Evolutionary conservation across 1,140 invertebrate genomes (phyloP).

Genomic region (Neodiprion fabricii): DNA sequence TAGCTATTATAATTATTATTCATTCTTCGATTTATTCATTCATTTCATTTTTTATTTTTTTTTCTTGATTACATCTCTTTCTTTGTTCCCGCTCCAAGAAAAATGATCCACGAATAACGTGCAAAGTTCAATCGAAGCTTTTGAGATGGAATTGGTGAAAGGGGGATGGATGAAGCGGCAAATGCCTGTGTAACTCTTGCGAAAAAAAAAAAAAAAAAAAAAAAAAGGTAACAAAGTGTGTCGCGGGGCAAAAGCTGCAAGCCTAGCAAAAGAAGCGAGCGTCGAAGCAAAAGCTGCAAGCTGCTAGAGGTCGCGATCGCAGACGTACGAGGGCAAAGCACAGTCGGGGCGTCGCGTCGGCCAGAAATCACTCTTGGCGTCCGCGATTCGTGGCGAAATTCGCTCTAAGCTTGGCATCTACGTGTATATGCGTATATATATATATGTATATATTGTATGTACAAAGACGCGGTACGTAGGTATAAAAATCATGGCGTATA

Average conservation of each 20-base stretch:
- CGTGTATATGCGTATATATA: no score
- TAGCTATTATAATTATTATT: slow-evolving; percentile 32
- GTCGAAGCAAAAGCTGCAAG: neutral
- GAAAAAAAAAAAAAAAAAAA: slow-evolving; percentile 28
- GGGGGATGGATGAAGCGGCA: neutral
- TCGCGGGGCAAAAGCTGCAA: slow-evolving; percentile 16
- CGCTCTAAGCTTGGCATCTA: slow-evolving; percentile 33
- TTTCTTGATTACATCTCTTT: no score
- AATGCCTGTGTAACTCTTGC: neutral
- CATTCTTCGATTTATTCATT: no score
- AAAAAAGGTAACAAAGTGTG: slow-evolving; percentile 33
- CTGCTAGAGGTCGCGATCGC: slow-evolving; percentile 45
- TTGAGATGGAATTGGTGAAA: neutral
- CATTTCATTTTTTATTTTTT: no score
- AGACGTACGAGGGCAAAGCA: slow-evolving; percentile 44
- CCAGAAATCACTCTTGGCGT: slow-evolving; percentile 51
- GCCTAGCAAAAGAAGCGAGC: slow-evolving; percentile 16
- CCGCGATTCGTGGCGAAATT: slow-evolving; percentile 37
- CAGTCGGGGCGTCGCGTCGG: slow-evolving; percentile 37
- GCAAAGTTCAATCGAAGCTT: slow-evolving; percentile 5
- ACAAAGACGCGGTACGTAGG: slow-evolving; percentile 47
- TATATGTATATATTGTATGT: slow-evolving; percentile 42
- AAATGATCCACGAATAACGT: neutral
- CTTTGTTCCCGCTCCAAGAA: neutral
- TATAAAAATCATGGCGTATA: no score